Conservation (phyloP, 2,113 vertebrate genomes). For the Pholis gunnellus region DNA sequence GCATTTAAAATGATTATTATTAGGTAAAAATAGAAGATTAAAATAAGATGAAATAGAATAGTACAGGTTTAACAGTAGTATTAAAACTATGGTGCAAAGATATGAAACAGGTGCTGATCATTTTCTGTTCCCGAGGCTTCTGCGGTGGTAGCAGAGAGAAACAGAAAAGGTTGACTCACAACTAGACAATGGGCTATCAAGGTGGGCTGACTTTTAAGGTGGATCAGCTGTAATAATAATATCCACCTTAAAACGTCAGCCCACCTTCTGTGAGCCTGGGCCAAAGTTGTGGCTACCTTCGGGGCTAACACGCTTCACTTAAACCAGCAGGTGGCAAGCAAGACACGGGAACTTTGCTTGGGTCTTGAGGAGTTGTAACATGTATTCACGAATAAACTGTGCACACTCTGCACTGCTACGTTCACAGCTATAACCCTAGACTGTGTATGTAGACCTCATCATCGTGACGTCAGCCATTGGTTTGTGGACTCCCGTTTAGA, state of each 20-base stretch:
- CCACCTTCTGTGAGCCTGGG: neutral
- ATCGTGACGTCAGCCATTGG: neutral
- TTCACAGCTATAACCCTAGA: neutral
- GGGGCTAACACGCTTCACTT: neutral
- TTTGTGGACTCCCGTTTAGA: neutral
- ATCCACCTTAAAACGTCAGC: neutral
- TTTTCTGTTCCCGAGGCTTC: constrained; percentile 17
- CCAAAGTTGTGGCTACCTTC: too few species aligned
- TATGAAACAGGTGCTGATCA: constrained; percentile 24
- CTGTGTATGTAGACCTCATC: neutral
- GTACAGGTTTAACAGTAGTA: neutral
- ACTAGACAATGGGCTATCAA: neutral
- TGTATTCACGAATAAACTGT: neutral
- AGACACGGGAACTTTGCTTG: neutral
- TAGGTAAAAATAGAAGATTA: neutral
- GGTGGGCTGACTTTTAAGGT: neutral
- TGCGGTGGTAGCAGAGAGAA: constrained; percentile 9
- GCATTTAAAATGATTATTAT: neutral
- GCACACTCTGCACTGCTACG: neutral
- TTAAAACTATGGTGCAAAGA: neutral
- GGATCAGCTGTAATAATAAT: neutral
- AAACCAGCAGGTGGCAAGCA: neutral
- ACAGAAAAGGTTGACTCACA: constrained; percentile 7
- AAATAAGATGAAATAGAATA: neutral
- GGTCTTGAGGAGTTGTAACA: neutral